Conservation (phyloP, 2,113 vertebrate genomes). For the Zapus hudsonius region DNA sequence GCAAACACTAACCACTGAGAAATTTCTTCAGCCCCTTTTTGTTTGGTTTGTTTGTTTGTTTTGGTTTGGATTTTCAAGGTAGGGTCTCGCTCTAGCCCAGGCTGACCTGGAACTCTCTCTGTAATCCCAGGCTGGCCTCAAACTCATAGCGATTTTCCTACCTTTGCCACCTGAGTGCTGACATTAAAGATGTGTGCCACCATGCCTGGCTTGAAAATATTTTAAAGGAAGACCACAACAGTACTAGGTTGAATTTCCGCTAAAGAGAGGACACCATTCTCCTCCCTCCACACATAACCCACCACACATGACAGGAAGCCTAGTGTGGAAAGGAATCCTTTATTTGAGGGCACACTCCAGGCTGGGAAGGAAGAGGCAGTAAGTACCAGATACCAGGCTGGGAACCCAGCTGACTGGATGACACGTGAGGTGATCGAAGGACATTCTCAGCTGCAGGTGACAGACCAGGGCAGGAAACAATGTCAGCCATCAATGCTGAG, state of each 20-base stretch:
- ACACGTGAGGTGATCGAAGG: background rate
- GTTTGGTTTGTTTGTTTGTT: no score
- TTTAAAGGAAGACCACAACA: background rate
- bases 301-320: conserved; percentile 18
- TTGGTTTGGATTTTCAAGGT: no score
- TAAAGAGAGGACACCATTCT: background rate
- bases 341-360: conserved; percentile 60
- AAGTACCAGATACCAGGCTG: background rate
- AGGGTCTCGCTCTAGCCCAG: no score
- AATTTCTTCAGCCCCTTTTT: no score
- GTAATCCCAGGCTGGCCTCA: background rate
- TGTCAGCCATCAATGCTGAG: background rate
- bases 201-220: background rate
- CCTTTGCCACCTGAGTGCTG: background rate
- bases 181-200: background rate
- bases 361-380: background rate
- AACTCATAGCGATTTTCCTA: background rate
- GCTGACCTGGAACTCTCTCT: no score
- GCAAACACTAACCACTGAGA: no score
- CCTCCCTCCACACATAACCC: background rate
- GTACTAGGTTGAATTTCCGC: background rate
- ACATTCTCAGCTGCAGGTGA: background rate
- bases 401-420: background rate
- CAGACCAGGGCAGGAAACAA: conserved; percentile 24
- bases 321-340: conserved; percentile 51